A percentile compares a stretch with the other conserved stretches of the same genome.
These are phyloP conservation scores for Myotis pilosus DNA, from an alignment of 2,797 vertebrate genomes.

Conservation along the genomic window DNA sequence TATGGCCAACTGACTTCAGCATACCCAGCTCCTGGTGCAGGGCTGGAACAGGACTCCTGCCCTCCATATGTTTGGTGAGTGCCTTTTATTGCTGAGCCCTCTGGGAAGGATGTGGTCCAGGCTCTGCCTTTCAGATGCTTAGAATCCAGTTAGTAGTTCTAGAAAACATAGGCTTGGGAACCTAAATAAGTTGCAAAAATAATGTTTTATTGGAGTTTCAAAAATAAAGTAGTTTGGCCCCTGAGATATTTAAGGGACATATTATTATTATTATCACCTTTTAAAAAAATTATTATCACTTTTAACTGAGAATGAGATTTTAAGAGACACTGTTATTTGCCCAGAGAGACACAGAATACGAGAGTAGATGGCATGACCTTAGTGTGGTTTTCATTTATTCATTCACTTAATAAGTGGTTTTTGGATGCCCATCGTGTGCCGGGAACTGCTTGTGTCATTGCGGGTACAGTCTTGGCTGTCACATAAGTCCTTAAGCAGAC, in stretches of 20 bases:
- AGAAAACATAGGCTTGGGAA: not conserved
- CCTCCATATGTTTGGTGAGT: not conserved
- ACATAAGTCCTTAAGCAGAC: not conserved
- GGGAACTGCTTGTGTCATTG: not conserved
- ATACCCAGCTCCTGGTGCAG: not conserved
- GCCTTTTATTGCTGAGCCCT: not conserved
- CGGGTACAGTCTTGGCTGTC: not conserved
- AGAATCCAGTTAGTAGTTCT: not conserved
- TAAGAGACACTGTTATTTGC: not conserved
- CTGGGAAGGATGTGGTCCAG: not conserved
- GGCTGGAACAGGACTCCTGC: not conserved
- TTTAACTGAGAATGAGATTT: not conserved
- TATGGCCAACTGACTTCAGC: too few relatives aligned
- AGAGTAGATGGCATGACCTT: not conserved
- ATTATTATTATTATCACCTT: not conserved
- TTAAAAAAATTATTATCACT: not conserved
- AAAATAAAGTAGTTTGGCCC: not conserved
- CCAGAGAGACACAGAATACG: not conserved
- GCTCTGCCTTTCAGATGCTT: not conserved
- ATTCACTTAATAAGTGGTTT: not conserved
- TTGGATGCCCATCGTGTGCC: rapidly evolving
- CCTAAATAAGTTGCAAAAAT: not conserved
- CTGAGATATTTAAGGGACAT: not conserved
- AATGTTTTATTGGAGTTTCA: not conserved
- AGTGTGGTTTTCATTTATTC: not conserved